A percentile compares a stretch with the other conserved stretches of the same genome.
Conservation (phyloP, 37 sponge, comb jelly and placozoan genomes). For the Tethya wilhelma region DNA sequence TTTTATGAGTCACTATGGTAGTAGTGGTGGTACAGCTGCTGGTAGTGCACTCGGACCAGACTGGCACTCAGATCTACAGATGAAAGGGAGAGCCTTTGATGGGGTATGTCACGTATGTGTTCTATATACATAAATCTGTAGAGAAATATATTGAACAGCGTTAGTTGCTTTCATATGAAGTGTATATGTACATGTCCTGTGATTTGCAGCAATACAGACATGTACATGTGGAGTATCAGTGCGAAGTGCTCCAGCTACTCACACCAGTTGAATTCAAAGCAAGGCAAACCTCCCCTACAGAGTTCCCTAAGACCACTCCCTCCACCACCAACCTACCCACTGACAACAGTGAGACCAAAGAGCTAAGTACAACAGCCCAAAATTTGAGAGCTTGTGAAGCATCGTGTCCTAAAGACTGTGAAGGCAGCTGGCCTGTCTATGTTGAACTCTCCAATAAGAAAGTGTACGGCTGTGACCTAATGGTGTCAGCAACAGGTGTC, state of each 20-base stretch:
- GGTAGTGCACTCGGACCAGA: slow-evolving; percentile 98
- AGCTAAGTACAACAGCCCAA: too few species aligned
- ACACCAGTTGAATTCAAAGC: slow-evolving; percentile 28
- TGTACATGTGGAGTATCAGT: slow-evolving; percentile 86
- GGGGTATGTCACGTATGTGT: slow-evolving; percentile 34
- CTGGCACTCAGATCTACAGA: slow-evolving; percentile 77
- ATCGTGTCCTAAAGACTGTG: background rate
- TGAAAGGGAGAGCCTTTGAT: slow-evolving; percentile 52
- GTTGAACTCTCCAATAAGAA: slow-evolving; percentile 87
- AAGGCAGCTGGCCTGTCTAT: slow-evolving; percentile 74
- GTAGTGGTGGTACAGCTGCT: background rate
- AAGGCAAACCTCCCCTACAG: background rate
- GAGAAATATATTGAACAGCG: too few species aligned
- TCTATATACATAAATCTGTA: too few species aligned
- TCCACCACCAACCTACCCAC: background rate
- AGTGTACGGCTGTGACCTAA: slow-evolving; percentile 86
- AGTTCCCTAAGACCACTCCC: background rate
- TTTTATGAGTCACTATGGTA: too few species aligned
- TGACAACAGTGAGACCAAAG: too few species aligned
- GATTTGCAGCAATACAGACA: slow-evolving; percentile 34
- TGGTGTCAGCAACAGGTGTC: slow-evolving; percentile 97
- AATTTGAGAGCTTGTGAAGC: background rate
- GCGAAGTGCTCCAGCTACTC: slow-evolving; percentile 67
- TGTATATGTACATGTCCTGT: too few species aligned
- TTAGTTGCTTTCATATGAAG: background rate